Percentiles rank a stretch among this genome's conserved stretches.
Conservation (phyloP, 2,113 vertebrate genomes). For the Carassius gibelio region DNA sequence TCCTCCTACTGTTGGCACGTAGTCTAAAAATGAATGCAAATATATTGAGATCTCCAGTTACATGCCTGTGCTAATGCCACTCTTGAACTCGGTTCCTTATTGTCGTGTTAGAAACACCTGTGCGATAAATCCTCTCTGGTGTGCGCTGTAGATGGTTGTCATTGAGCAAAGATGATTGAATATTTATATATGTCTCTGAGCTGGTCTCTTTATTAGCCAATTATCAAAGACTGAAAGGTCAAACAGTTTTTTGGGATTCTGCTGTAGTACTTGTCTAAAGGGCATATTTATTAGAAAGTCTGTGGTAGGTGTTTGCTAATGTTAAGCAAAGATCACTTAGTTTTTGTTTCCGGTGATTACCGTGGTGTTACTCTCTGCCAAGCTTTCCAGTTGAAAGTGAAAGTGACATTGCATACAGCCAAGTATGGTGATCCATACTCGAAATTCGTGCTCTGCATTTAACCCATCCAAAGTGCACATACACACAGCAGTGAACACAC, state of each 20-base stretch:
- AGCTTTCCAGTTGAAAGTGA: not conserved
- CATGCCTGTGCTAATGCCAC: not conserved
- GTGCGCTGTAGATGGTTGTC: not conserved
- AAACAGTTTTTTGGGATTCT: slow-evolving; percentile 6
- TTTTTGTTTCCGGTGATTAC: not conserved
- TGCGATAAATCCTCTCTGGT: not conserved
- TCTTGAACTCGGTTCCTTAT: not conserved
- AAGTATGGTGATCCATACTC: too few relatives aligned
- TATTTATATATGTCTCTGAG: not conserved
- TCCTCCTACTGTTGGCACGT: not conserved
- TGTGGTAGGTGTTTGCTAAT: slow-evolving; percentile 9
- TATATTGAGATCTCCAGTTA: slow-evolving; percentile 8
- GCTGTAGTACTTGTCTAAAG: not conserved
- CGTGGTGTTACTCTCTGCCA: not conserved
- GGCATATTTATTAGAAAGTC: slow-evolving; percentile 27
- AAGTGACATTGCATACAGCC: too few relatives aligned
- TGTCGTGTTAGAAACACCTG: not conserved
- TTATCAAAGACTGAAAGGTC: slow-evolving; percentile 36
- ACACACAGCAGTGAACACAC: too few relatives aligned
- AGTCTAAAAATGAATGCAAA: slow-evolving; percentile 8
- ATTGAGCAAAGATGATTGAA: not conserved
- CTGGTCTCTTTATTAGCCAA: slow-evolving; percentile 21
- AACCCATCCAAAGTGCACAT: too few relatives aligned
- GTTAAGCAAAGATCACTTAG: not conserved
- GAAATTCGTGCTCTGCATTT: too few relatives aligned